Evolutionary conservation across 2,888 invertebrate species (phyloP).

Genomic region (Alsophila aescularia): DNA sequence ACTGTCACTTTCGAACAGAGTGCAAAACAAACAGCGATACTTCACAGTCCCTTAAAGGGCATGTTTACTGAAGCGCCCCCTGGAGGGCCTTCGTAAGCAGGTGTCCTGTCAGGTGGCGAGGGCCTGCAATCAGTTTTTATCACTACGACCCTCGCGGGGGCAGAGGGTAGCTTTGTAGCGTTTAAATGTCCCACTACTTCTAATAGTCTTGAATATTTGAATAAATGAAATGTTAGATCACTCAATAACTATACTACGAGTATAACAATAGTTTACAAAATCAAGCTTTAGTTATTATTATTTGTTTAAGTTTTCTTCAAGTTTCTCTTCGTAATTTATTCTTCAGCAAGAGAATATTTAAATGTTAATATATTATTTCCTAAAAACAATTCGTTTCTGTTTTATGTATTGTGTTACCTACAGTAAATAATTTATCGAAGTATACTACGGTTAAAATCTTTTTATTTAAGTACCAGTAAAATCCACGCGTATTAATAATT

Average conservation of each 20-base stretch:
- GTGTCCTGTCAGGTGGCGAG: conserved; percentile 53
- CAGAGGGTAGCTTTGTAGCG: conserved; percentile 33
- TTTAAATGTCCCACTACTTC: conserved; percentile 30
- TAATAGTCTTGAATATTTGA: conserved; percentile 19
- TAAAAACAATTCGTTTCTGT: no score
- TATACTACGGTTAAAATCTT: no score
- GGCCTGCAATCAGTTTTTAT: conserved; percentile 56
- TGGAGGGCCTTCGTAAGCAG: conserved; percentile 41
- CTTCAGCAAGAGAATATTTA: no score
- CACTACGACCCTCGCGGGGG: conserved; percentile 47
- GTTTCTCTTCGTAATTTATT: not conserved
- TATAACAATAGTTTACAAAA: no score
- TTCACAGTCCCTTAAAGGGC: conserved; percentile 34
- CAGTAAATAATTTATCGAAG: no score
- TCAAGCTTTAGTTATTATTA: no score
- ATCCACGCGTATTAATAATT: no score
- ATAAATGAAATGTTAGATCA: not conserved
- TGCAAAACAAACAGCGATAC: conserved; percentile 34
- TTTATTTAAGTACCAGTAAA: no score
- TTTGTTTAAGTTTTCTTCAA: no score
- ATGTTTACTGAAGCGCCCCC: conserved; percentile 34
- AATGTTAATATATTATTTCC: no score
- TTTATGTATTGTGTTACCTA: no score
- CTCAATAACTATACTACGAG: no score
- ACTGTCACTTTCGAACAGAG: conserved; percentile 17